These are phyloP conservation scores for Drosophila recens DNA, from an alignment of 2,888 invertebrate genomes.

Conservation along the genomic window DNA sequence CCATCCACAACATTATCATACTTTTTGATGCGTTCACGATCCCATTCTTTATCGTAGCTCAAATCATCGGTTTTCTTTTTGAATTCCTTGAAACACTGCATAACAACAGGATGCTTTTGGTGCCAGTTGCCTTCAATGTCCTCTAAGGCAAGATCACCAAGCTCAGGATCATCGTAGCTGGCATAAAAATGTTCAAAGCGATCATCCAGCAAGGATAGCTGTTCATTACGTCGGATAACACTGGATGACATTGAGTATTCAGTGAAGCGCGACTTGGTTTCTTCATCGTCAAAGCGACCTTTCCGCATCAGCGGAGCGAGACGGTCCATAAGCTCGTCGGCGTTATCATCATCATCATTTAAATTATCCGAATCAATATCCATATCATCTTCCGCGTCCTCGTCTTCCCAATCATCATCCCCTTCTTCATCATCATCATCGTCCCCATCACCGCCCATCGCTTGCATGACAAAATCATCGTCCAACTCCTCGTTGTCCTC, in stretches of 20 bases:
- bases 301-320: constrained; percentile 85
- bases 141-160: constrained; percentile 95
- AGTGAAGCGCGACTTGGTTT: constrained; percentile 95
- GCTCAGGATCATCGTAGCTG: constrained; percentile 94
- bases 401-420: constrained; percentile 68
- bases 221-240: constrained; percentile 93
- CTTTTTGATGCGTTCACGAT: constrained; percentile 85
- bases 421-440: constrained; percentile 69
- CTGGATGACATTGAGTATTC: constrained; percentile 97
- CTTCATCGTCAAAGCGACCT: constrained; percentile 87
- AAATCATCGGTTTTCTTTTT: constrained; percentile 87
- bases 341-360: constrained; percentile 83
- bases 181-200: constrained; percentile 95
- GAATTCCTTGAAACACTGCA: constrained; percentile 91
- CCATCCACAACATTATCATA: constrained; percentile 83
- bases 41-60: constrained; percentile 87
- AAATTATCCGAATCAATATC: constrained; percentile 78
- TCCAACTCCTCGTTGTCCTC: constrained; percentile 94
- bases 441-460: constrained; percentile 84
- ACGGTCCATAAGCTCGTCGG: constrained; percentile 85
- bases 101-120: constrained; percentile 88
- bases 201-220: constrained; percentile 92
- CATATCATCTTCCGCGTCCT: constrained; percentile 66
- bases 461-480: constrained; percentile 95
- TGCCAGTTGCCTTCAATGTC: constrained; percentile 90